These are phyloP conservation scores for Anarrhichthys ocellatus DNA, from an alignment of 2,113 vertebrate species.

Conservation along the genomic window DNA sequence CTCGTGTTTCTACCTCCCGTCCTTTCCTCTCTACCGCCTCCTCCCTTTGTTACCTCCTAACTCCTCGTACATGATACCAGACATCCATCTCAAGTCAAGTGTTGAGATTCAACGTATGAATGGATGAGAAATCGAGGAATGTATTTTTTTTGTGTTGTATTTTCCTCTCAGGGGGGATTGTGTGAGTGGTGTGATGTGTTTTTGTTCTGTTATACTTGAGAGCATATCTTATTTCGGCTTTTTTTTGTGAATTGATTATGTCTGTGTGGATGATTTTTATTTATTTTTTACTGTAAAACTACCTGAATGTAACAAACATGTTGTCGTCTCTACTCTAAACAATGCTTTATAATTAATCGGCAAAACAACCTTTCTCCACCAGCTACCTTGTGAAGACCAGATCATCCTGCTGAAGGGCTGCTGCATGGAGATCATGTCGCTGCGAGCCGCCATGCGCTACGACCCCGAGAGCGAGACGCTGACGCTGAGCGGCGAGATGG, in stretches of 20 bases:
- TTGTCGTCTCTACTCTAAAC: neutral
- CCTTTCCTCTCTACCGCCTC: neutral
- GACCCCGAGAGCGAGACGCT: slow-evolving; percentile 96
- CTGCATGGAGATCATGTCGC: slow-evolving; percentile 99
- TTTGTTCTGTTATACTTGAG: neutral
- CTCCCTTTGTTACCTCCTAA: neutral
- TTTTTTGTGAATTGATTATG: neutral
- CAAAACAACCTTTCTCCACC: neutral
- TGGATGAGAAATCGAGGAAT: neutral
- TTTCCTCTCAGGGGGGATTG: no score
- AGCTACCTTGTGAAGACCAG: slow-evolving; percentile 98
- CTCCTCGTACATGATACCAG: neutral
- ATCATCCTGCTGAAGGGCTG: slow-evolving; percentile 97
- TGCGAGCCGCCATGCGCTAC: slow-evolving; percentile 95
- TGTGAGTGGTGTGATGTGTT: neutral
- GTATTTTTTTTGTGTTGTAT: neutral
- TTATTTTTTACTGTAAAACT: no score
- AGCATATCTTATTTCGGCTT: neutral
- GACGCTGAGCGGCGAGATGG: slow-evolving; percentile 95
- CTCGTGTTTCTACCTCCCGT: neutral
- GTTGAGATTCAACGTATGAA: neutral
- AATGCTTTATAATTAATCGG: no score
- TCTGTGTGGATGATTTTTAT: neutral
- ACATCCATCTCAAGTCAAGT: neutral
- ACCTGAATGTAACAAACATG: no score